Evolutionary conservation across 35 echinoderm and acorn worm genomes (phyloP).

Genomic region (Heliocidaris erythrogramma): DNA sequence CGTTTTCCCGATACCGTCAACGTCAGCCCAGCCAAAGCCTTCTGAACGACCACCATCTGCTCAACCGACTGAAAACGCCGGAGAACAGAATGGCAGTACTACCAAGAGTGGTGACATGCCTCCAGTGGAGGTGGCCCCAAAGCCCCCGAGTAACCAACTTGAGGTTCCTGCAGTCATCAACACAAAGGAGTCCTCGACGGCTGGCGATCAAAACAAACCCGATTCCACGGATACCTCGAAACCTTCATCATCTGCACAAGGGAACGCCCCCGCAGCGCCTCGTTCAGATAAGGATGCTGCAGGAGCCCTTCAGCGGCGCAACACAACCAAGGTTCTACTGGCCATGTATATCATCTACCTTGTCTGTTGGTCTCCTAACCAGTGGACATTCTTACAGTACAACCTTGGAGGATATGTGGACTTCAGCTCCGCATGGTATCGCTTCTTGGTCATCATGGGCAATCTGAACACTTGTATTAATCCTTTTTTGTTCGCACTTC

Average conservation of each 20-base stretch:
- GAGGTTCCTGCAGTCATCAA: not conserved
- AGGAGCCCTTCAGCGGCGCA: conserved; percentile 44
- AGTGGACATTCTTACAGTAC: conserved; percentile 72
- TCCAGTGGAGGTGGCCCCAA: not conserved
- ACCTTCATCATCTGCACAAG: not conserved
- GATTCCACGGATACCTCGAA: not conserved
- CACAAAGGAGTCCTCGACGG: conserved; percentile 48
- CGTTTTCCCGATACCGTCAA: not conserved
- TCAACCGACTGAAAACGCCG: not conserved
- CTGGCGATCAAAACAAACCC: not conserved
- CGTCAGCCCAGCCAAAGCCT: not conserved
- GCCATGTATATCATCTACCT: conserved; percentile 71
- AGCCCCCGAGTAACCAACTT: not conserved
- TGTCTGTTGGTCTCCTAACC: conserved; percentile 90
- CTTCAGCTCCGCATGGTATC: conserved; percentile 61
- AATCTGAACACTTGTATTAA: conserved; percentile 78
- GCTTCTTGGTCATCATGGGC: conserved; percentile 60
- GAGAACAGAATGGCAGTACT: not conserved
- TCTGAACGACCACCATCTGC: not conserved
- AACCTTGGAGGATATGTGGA: conserved; percentile 74
- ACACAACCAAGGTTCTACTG: conserved; percentile 61
- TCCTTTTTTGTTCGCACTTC: conserved; percentile 76
- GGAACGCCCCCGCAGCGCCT: not conserved
- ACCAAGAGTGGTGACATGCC: not conserved
- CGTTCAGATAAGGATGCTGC: conserved; percentile 46